Percentiles rank a stretch among this genome's conserved stretches.
These are phyloP conservation scores for Drosophila seclusa DNA, from an alignment of 2,888 invertebrate genomes.

Conservation along the genomic window DNA sequence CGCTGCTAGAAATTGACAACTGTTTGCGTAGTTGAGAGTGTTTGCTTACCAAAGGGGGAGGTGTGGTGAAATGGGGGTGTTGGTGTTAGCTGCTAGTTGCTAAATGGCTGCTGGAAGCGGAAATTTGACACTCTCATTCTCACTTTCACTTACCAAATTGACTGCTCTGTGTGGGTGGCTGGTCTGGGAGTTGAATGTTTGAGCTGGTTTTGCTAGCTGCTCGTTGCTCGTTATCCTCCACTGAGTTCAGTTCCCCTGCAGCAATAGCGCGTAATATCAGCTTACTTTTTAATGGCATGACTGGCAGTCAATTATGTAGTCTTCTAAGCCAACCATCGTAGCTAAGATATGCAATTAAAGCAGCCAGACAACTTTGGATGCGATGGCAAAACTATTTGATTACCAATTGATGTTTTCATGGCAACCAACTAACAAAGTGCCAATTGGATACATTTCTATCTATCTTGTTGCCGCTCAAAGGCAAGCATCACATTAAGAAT, in stretches of 20 bases:
- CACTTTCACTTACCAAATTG: conserved; percentile 62
- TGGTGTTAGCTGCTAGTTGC: conserved; percentile 8
- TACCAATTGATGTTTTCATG: conserved; percentile 69
- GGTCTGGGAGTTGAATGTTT: not conserved
- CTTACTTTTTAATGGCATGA: conserved; percentile 74
- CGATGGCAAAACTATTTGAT: conserved; percentile 71
- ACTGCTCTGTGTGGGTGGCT: conserved; percentile 12
- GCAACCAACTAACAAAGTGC: conserved; percentile 42
- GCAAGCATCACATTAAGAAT: conserved; percentile 2
- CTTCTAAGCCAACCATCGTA: conserved; percentile 48
- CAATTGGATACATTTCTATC: conserved; percentile 15
- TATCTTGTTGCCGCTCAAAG: conserved; percentile 2
- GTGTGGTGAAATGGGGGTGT: not conserved
- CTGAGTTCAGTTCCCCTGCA: conserved; percentile 33
- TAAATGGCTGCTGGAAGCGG: conserved; percentile 59
- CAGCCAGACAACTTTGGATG: conserved; percentile 17
- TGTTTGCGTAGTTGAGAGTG: conserved; percentile 78
- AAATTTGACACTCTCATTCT: conserved; percentile 78
- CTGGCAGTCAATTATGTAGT: conserved; percentile 73
- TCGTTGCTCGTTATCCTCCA: conserved; percentile 2
- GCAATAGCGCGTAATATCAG: conserved; percentile 70
- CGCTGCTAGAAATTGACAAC: conserved; percentile 77
- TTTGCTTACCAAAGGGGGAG: conserved; percentile 45
- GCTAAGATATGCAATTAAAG: conserved; percentile 72
- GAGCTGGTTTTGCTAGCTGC: conserved; percentile 1